Evolutionary conservation across 1,140 invertebrate genomes (phyloP).

Genomic region (Chionoecetes opilio): DNA sequence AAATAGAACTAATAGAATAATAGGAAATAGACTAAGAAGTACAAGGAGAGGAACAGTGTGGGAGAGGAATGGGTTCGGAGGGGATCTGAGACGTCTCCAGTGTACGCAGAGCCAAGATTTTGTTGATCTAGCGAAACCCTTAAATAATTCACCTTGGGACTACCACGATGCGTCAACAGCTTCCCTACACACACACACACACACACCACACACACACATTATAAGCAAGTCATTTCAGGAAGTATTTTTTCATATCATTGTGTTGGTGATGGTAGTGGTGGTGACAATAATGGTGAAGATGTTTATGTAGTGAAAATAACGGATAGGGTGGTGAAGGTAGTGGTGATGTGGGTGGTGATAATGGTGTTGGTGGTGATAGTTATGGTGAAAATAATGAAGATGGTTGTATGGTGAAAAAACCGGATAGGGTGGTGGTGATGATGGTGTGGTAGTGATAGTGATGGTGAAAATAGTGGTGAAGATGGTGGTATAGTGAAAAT

Average conservation of each 20-base stretch:
- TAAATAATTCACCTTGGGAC: slow-evolving; percentile 1
- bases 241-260: neutral
- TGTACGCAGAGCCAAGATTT: neutral
- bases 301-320: neutral
- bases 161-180: too few species aligned
- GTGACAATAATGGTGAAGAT: neutral
- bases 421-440: neutral
- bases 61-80: neutral
- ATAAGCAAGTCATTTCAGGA: slow-evolving; percentile 10
- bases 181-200: too few species aligned
- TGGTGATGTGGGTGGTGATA: neutral
- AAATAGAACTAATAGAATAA: neutral
- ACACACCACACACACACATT: too few species aligned
- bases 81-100: neutral
- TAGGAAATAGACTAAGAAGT: too few species aligned
- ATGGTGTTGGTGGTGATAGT: neutral
- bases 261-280: neutral
- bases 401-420: neutral
- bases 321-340: too few species aligned
- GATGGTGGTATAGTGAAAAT: neutral
- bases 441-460: neutral
- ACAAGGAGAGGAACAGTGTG: neutral
- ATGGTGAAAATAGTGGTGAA: neutral
- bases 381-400: neutral
- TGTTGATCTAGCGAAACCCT: neutral